These are phyloP conservation scores for Xiphophorus birchmanni DNA, from an alignment of 2,797 vertebrate genomes.

Conservation along the genomic window DNA sequence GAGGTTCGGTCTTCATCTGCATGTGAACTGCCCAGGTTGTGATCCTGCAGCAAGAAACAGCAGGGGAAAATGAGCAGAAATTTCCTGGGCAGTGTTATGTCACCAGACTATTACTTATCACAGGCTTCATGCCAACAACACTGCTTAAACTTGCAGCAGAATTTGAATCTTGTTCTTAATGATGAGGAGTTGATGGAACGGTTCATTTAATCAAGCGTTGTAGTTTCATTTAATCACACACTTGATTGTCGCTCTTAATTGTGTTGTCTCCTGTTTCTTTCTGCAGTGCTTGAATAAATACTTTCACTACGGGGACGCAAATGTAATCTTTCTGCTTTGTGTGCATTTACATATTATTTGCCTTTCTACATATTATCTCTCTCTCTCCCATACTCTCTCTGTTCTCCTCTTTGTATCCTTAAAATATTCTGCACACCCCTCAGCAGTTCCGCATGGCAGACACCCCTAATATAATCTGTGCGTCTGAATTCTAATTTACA, in stretches of 20 bases:
- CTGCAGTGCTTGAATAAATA: conserved; percentile 63
- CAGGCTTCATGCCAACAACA: conserved; percentile 18
- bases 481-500: conserved; percentile 98
- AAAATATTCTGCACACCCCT: conserved; percentile 95
- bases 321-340: conserved; percentile 72
- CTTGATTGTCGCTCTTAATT: conserved; percentile 67
- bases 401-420: conserved; percentile 83
- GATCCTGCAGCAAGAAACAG: conserved; percentile 45
- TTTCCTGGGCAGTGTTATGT: conserved; percentile 53
- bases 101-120: conserved; percentile 49
- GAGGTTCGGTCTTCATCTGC: conserved; percentile 61
- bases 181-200: conserved; percentile 32
- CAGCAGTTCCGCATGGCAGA: conserved; percentile 94
- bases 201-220: conserved; percentile 60
- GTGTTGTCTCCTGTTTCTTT: conserved; percentile 57
- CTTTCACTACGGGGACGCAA: conserved; percentile 56
- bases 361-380: conserved; percentile 64
- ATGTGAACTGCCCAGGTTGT: conserved; percentile 66
- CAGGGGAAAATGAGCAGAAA: conserved; percentile 35
- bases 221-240: conserved; percentile 62
- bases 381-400: conserved; percentile 46
- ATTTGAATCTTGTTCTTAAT: conserved; percentile 28
- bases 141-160: conserved; percentile 26
- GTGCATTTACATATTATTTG: conserved; percentile 73
- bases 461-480: conserved; percentile 97